A percentile compares a stretch with the other conserved stretches of the same genome.
Evolutionary conservation across 2,113 vertebrate genomes (phyloP).

Genomic region (Eptatretus burgeri): DNA sequence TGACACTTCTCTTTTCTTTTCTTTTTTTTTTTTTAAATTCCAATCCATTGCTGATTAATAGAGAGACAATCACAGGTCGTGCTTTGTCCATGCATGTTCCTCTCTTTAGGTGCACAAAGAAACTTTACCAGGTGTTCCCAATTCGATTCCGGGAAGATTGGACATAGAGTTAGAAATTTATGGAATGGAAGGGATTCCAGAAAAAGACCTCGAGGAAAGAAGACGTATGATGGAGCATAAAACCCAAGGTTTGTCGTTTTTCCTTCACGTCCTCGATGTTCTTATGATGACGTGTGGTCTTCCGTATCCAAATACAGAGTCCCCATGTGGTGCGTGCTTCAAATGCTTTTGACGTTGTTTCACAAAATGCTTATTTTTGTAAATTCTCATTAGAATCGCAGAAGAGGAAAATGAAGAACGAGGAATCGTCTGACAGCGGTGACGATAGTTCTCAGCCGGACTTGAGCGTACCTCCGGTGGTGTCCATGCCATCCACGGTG

Average conservation of each 20-base stretch:
- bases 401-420: too few species aligned
- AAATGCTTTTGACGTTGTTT: background rate
- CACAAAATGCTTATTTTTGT: background rate
- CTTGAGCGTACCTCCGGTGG: background rate
- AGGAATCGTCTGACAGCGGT: too few species aligned
- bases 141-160: slow-evolving; percentile 82
- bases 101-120: slow-evolving; percentile 65
- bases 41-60: too few species aligned
- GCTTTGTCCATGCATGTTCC: too few species aligned
- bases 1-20: too few species aligned
- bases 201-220: slow-evolving; percentile 92
- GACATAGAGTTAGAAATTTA: slow-evolving; percentile 97
- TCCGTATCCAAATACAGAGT: too few species aligned
- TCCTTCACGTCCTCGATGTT: too few species aligned
- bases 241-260: slow-evolving; percentile 39
- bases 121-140: slow-evolving; percentile 87
- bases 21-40: too few species aligned
- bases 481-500: background rate
- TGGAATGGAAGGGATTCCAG: slow-evolving; percentile 95
- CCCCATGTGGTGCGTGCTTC: too few species aligned
- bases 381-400: background rate
- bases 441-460: background rate
- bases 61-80: too few species aligned
- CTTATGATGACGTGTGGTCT: too few species aligned
- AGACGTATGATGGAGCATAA: slow-evolving; percentile 72